Base-by-base conservation (phyloP, 1,140 invertebrate species). In the Metopolophium dirhodum region DNA sequence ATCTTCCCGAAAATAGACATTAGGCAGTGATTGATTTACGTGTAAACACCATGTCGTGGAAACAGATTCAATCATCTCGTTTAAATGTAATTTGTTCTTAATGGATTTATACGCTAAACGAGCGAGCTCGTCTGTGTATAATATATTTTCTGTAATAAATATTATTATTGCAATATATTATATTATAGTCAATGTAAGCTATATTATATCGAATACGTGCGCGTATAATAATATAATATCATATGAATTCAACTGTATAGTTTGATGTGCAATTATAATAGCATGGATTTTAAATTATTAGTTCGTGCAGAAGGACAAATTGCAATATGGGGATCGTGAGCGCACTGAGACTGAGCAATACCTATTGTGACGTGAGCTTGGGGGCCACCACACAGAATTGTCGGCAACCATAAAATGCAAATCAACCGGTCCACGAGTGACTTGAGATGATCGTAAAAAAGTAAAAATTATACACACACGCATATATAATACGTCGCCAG, bases 371-470 rank as follows among this genome's bases (percentile, higher is more conserved):
- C 54, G 37, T 30, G 51, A 45, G 90, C n/a, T 68, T 68, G 37
- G 90, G 54, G 90, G 26, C 35, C 61, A 68, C 41, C 37, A 8
- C 90, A 49, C 45, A 49, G 23, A 49, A 82, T 49, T 47, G 90
- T 82, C 45, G 90, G 68, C 30, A 1, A 51, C 35, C 77, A 85
- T 92, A 92, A 83, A 51, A 92, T 85, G 77, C 77, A 91, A 91
- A 91, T 91, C 47, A 91, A 91, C 91, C n/a, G 91, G 91, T 92
- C 91, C 47, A 37, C 41, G 30, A 82, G 47, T 82, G 90, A 77
- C 61, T 45, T 51, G 47, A 92, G 77, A 85, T 37, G 47, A 92
- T 92, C 77, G 35, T 92, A 92, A 92, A 91, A 91, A 82, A 85
- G 61, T 41, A 54, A 61, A 90, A 61, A 45, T 61, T 41, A 90